phyloP scores from a whole-genome alignment of 2,113 vertebrate genomes.

The Rhipidura dahli region DNA sequence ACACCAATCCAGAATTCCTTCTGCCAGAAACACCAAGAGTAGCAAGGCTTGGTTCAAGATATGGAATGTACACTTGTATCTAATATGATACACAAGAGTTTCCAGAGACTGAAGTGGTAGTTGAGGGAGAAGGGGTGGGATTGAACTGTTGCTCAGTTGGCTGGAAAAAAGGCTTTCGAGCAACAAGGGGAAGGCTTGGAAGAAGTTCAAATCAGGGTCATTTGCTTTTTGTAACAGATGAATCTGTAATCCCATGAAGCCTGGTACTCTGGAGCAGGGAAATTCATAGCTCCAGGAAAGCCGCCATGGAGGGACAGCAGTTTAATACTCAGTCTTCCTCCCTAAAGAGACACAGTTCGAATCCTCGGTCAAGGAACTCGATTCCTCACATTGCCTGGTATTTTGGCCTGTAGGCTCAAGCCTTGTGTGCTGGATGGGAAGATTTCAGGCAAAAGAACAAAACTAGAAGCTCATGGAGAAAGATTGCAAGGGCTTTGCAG shows the following conservation, averaged over 20 bases:
- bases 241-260: background rate
- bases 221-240: background rate
- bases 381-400: background rate
- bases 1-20: background rate
- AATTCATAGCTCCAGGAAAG: background rate
- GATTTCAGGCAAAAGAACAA: background rate
- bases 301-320: background rate
- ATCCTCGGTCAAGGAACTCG: background rate
- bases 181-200: slow-evolving; percentile 4
- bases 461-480: background rate
- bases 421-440: background rate
- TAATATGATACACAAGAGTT: fast-evolving
- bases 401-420: background rate
- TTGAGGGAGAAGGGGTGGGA: background rate
- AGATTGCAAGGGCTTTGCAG: background rate
- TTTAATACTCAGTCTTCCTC: background rate
- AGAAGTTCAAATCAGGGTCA: slow-evolving; percentile 38
- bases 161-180: background rate
- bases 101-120: background rate
- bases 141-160: background rate
- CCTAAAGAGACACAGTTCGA: background rate
- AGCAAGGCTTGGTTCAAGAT: background rate
- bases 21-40: background rate
- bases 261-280: background rate
- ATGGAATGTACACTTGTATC: background rate